phyloP scores from a whole-genome alignment of 2,113 vertebrate species.

The Pluvianellus socialis region DNA sequence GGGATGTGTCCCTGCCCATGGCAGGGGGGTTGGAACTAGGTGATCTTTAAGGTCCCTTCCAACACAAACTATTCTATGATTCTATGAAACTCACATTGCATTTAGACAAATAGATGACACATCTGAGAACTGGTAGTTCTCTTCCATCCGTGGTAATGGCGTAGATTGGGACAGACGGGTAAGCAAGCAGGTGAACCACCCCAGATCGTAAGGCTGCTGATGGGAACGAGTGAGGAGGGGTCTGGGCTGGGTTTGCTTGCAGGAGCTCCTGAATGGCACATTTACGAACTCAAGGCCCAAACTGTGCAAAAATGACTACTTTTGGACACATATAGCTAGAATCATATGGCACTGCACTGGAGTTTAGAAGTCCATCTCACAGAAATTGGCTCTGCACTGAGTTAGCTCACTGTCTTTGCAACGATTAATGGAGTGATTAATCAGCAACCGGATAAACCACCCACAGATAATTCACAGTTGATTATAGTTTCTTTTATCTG shows the following conservation, averaged over 20 bases:
- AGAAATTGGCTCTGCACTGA: background rate
- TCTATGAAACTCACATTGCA: background rate
- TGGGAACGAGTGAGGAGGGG: background rate
- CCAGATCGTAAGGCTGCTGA: background rate
- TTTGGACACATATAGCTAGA: background rate
- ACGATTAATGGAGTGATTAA: constrained; percentile 35
- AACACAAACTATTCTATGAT: background rate
- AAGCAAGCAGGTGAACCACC: background rate
- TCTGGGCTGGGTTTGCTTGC: background rate
- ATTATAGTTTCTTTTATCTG: constrained; percentile 46
- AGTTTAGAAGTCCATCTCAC: background rate
- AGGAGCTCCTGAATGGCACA: background rate
- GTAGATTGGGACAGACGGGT: background rate
- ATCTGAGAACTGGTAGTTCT: background rate
- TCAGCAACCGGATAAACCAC: constrained; percentile 31
- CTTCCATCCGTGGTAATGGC: background rate
- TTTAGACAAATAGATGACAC: background rate
- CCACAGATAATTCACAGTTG: constrained; percentile 37
- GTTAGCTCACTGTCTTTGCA: constrained; percentile 7
- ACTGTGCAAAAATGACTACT: background rate
- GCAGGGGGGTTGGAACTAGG: background rate
- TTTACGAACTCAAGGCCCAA: background rate
- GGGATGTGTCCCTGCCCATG: background rate
- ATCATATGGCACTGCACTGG: background rate
- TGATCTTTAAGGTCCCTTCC: background rate